These are phyloP conservation scores for Pristionchus maxplancki DNA, from an alignment of 2,888 invertebrate genomes.

Conservation along the genomic window DNA sequence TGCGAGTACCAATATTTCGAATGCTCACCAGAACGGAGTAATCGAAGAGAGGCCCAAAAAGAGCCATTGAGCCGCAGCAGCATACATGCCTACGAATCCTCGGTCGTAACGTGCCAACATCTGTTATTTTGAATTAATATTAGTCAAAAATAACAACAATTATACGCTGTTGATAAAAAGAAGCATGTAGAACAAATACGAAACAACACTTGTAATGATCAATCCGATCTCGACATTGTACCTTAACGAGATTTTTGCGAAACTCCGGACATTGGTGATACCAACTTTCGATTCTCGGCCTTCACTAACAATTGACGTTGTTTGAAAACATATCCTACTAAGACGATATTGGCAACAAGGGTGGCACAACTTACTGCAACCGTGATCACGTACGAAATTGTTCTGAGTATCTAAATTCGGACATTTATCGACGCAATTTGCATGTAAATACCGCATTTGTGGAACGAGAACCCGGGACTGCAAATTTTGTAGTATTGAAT, in stretches of 20 bases:
- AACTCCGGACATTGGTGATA: background rate
- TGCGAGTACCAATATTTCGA: too few relatives aligned
- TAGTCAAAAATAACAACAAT: background rate
- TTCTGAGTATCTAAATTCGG: background rate
- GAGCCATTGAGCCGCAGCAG: background rate
- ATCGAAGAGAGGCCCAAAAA: background rate
- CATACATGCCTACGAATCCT: background rate
- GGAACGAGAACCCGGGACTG: background rate
- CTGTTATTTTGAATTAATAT: background rate
- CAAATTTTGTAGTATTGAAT: background rate
- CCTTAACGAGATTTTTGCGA: background rate
- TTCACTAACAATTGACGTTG: background rate
- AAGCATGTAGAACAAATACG: background rate
- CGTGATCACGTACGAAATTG: background rate
- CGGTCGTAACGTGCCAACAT: background rate
- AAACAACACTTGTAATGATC: background rate
- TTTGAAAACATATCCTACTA: background rate
- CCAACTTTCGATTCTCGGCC: background rate
- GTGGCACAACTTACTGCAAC: background rate
- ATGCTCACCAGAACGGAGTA: background rate
- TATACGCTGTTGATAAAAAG: background rate
- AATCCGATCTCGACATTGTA: background rate
- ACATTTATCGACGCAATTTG: background rate
- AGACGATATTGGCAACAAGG: background rate
- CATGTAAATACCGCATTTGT: background rate